Base-by-base conservation (phyloP, 2,113 vertebrate genomes). In the Prunella himalayana region DNA sequence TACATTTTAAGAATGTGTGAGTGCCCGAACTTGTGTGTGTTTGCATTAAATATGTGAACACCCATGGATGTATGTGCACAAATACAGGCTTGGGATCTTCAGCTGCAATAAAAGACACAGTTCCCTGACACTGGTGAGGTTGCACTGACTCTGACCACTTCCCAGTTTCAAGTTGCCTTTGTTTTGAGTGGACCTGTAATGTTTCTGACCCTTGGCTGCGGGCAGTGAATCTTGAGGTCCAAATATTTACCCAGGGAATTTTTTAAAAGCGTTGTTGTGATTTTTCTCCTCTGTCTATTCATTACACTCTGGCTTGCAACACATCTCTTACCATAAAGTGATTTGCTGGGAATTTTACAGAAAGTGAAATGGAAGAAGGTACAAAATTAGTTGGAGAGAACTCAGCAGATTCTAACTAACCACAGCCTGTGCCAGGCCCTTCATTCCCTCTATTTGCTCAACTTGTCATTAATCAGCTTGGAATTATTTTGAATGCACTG, bases 401-500 rank as follows among this genome's bases (percentile, higher is more conserved):
- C 82, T 68, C 61, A 22, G 82, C 37, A 53, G 33, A 88, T 81
- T 77, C 63, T 63, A 76, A 54, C 63, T 42, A 61, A 83, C 41
- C 63, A 77, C 49, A 83, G 30, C 35, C 56, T 71, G 41, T 54
- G 49, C 88, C 64, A 71, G 88, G 49, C 20, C 27, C 72, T 84
- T 64, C 49, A 13, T 88, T 92, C 86, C 76, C 22, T 75, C 37
- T 88, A 8, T 93, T 94, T 80, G 49, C 83, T 88, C 65, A 86
- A 86, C 33, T 54, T 51, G 33, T 73, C 92, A 68, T 78, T 76
- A 96, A 90, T 90, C 76, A 71, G 56, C 81, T 93, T 15, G 44
- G 60, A 93, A 90, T 92, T 82, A 91, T 89, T 96, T 91, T 75
- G 72, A 92, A 90, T 23, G 63, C 72, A 54, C 51, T 88, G 63